Conservation (phyloP, 2,113 vertebrate species). For the Charina bottae region DNA sequence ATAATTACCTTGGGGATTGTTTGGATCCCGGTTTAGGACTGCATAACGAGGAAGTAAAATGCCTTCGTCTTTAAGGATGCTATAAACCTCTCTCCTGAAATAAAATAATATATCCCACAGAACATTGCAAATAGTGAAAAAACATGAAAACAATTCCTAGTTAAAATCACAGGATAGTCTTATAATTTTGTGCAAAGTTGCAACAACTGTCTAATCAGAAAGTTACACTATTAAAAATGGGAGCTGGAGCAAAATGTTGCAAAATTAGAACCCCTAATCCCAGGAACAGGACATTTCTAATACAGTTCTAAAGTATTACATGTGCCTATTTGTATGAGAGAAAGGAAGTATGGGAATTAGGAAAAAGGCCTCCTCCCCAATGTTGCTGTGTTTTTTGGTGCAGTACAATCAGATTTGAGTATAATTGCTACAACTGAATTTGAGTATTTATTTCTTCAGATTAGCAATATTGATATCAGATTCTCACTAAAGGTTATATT, state of each 20-base stretch:
- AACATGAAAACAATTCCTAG: neutral
- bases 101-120: slow-evolving; percentile 29
- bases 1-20: slow-evolving; percentile 85
- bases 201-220: slow-evolving; percentile 14
- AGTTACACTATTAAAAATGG: slow-evolving; percentile 1
- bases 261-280: neutral
- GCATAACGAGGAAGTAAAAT: slow-evolving; percentile 90
- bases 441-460: neutral
- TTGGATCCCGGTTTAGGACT: slow-evolving; percentile 87
- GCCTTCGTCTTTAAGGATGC: slow-evolving; percentile 87
- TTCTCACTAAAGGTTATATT: neutral
- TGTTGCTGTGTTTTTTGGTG: neutral
- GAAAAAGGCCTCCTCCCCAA: neutral
- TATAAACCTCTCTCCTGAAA: slow-evolving; percentile 86
- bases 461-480: neutral
- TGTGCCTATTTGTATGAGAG: neutral
- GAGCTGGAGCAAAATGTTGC: neutral
- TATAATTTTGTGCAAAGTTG: neutral
- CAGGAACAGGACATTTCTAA: neutral
- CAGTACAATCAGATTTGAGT: neutral
- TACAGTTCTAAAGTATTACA: neutral
- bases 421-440: neutral
- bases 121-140: neutral
- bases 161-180: neutral
- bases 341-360: neutral